phyloP scores from a whole-genome alignment of 2,797 vertebrate species.

The Protonibea diacanthus region DNA sequence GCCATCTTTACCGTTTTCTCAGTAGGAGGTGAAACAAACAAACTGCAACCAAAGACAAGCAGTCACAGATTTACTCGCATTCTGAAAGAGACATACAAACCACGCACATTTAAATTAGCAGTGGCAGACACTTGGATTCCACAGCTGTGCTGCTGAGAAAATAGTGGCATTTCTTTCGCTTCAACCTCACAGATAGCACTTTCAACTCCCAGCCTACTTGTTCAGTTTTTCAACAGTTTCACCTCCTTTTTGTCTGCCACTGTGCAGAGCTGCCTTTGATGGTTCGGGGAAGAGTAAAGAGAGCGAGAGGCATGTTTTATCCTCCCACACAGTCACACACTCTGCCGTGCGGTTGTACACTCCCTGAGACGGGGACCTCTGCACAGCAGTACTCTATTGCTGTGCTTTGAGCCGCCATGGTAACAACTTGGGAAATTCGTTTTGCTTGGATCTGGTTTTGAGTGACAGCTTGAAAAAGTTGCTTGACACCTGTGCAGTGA shows the following conservation, averaged over 20 bases:
- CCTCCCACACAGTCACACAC: conserved; percentile 61
- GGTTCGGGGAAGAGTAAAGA: conserved; percentile 51
- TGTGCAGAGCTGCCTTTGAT: conserved; percentile 66
- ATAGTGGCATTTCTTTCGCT: conserved; percentile 57
- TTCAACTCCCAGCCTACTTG: conserved; percentile 66
- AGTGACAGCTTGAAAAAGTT: conserved; percentile 62
- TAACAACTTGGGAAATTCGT: conserved; percentile 60
- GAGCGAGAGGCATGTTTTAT: conserved; percentile 59
- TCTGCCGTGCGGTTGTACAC: conserved; percentile 35
- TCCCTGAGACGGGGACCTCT: conserved; percentile 55
- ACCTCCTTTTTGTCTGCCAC: conserved; percentile 69
- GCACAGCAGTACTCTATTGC: conserved; percentile 38
- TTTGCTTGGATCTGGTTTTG: conserved; percentile 58
- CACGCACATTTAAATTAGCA: conserved; percentile 57
- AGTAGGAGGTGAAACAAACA: conserved; percentile 53
- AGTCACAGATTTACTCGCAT: conserved; percentile 35
- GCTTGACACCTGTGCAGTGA: conserved; percentile 56
- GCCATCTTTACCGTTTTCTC: conserved; percentile 36
- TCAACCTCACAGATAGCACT: conserved; percentile 62
- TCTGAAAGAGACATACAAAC: conserved; percentile 43
- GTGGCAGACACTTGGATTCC: conserved; percentile 43
- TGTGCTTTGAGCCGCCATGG: conserved; percentile 55
- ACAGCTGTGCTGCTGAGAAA: conserved; percentile 40
- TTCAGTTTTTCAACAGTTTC: conserved; percentile 74
- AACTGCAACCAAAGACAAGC: conserved; percentile 50